phyloP scores from a whole-genome alignment of 2,888 invertebrate genomes.

The Cartodere bifasciata region DNA sequence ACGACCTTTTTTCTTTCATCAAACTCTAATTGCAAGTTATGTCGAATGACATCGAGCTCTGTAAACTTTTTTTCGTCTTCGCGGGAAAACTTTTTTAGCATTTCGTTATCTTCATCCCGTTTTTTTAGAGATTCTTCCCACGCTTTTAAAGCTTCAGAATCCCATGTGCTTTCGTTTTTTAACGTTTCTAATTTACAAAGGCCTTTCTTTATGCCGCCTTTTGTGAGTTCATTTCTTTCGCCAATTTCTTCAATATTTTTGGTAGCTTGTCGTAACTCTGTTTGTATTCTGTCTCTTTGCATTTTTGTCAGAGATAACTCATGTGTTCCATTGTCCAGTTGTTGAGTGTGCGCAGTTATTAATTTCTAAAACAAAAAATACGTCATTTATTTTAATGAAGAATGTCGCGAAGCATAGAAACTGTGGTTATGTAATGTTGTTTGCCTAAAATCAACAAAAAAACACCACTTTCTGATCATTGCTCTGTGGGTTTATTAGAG shows the following conservation, averaged over 20 bases:
- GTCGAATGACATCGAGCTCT: conserved; percentile 43
- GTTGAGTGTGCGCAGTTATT: conserved; percentile 53
- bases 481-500: no score
- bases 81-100: conserved; percentile 60
- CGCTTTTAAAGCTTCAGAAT: conserved; percentile 50
- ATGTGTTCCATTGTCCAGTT: conserved; percentile 55
- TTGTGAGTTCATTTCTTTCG: conserved; percentile 34
- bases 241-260: conserved; percentile 35
- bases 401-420: no score
- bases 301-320: conserved; percentile 25
- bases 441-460: no score
- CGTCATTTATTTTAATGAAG: no score
- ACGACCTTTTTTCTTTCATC: conserved; percentile 35
- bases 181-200: conserved; percentile 48
- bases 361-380: conserved; percentile 50
- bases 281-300: conserved; percentile 37
- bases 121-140: conserved; percentile 61
- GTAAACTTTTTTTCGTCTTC: conserved; percentile 57
- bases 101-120: conserved; percentile 52
- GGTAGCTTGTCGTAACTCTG: conserved; percentile 38
- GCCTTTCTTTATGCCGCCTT: conserved; percentile 41
- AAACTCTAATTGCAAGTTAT: conserved; percentile 37
- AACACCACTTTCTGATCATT: no score
- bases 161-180: conserved; percentile 56
- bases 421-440: no score